These are phyloP conservation scores for Sarcoramphus papa DNA, from an alignment of 2,797 vertebrate species.

Conservation along the genomic window DNA sequence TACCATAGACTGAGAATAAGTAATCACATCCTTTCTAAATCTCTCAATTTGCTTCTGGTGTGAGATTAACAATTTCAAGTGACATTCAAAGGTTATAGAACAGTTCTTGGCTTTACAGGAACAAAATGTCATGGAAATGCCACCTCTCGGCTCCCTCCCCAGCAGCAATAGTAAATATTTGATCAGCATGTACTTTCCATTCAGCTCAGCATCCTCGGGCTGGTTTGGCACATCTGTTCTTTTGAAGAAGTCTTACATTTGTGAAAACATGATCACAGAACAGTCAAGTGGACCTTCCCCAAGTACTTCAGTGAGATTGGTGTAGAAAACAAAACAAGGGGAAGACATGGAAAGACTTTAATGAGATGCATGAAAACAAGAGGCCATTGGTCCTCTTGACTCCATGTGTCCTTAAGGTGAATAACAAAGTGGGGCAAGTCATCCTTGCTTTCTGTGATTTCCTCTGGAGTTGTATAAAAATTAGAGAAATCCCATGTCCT, in stretches of 20 bases:
- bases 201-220: neutral
- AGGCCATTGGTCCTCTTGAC: neutral
- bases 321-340: neutral
- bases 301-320: neutral
- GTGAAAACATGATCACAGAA: neutral
- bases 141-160: neutral
- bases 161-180: conserved; percentile 38
- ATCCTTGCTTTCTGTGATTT: neutral
- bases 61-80: conserved; percentile 12
- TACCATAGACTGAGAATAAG: neutral
- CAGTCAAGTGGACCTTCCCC: neutral
- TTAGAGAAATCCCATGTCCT: neutral
- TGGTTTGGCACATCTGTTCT: neutral
- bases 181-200: conserved; percentile 17
- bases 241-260: neutral
- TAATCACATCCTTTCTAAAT: neutral
- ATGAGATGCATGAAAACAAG: neutral
- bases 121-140: conserved; percentile 46
- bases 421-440: neutral
- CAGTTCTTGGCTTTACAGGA: conserved; percentile 14
- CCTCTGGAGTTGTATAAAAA: neutral
- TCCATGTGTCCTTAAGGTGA: neutral
- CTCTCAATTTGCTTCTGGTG: neutral
- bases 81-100: conserved; percentile 22
- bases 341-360: neutral